Percentiles rank a stretch among this genome's conserved stretches.
These are phyloP conservation scores for Mamestra configurata DNA, from an alignment of 1,140 invertebrate species.

Conservation along the genomic window DNA sequence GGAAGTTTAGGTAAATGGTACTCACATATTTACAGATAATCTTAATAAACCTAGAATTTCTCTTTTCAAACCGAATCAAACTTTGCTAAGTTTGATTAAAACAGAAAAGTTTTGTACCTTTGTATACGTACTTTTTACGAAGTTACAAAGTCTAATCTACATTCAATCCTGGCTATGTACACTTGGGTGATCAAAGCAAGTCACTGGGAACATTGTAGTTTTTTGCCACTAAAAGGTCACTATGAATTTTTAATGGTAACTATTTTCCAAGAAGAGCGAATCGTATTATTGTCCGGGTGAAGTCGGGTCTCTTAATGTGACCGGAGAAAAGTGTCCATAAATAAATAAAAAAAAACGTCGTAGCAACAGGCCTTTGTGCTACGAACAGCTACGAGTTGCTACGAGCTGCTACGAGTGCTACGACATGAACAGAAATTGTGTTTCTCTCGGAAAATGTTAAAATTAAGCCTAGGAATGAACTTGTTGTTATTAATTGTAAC, in stretches of 20 bases:
- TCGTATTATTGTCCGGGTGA: conserved; percentile 49
- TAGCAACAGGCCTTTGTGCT: conserved; percentile 30
- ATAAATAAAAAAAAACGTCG: conserved; percentile 52
- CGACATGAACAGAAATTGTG: conserved; percentile 26
- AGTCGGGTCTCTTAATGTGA: conserved; percentile 51
- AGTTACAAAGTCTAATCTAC: conserved; percentile 6
- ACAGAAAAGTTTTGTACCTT: conserved; percentile 9
- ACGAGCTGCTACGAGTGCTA: conserved; percentile 7
- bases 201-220: conserved; percentile 25
- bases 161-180: not conserved
- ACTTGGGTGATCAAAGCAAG: not conserved
- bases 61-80: conserved; percentile 17
- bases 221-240: conserved; percentile 43
- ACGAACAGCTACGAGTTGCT: conserved; percentile 29
- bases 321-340: conserved; percentile 52
- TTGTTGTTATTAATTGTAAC: no score
- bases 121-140: conserved; percentile 8
- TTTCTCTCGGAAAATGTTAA: conserved; percentile 21
- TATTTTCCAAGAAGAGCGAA: conserved; percentile 43
- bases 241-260: conserved; percentile 54
- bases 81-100: conserved; percentile 25
- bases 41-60: not conserved
- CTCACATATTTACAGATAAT: not conserved
- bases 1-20: no score
- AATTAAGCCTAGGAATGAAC: conserved; percentile 9